Percentiles rank a stretch among this genome's conserved stretches.
Conservation (phyloP, 2,888 invertebrate species). For the Drosophila quinaria region DNA sequence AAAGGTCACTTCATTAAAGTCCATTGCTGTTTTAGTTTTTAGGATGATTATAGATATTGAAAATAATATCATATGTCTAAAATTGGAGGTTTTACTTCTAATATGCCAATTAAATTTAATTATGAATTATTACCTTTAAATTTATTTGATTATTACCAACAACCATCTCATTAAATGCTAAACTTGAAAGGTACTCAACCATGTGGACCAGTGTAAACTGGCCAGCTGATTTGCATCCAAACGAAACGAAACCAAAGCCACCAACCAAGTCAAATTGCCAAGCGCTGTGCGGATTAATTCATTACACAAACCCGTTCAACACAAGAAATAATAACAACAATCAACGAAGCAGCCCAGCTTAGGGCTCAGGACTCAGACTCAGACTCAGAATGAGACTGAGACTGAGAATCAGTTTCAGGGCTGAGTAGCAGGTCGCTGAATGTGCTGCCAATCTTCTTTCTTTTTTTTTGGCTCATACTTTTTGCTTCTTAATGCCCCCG, state of each 20-base stretch:
- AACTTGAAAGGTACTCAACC: neutral
- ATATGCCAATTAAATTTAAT: too few relatives aligned
- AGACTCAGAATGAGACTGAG: too few relatives aligned
- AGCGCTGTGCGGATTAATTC: conserved; percentile 80
- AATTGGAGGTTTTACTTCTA: too few relatives aligned
- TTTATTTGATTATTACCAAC: neutral
- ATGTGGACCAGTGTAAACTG: conserved; percentile 32
- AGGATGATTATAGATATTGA: too few relatives aligned
- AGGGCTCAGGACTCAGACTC: conserved; percentile 11
- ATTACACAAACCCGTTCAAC: conserved; percentile 82
- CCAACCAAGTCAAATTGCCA: conserved; percentile 75
- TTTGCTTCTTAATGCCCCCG: conserved; percentile 65
- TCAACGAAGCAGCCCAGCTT: conserved; percentile 48
- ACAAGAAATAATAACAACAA: conserved; percentile 82
- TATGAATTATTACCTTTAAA: too few relatives aligned
- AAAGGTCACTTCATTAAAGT: too few relatives aligned
- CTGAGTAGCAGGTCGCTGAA: conserved; percentile 34
- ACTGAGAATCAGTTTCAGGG: conserved; percentile 1
- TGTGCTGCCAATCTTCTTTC: conserved; percentile 43
- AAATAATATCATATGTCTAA: too few relatives aligned
- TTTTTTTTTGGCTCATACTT: conserved; percentile 26
- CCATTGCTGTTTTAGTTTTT: too few relatives aligned
- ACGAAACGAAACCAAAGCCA: conserved; percentile 65
- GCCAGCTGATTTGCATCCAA: conserved; percentile 79
- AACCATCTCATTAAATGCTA: conserved; percentile 46